Base-by-base conservation (phyloP, 2,797 vertebrate genomes). In the Mycteria americana region DNA sequence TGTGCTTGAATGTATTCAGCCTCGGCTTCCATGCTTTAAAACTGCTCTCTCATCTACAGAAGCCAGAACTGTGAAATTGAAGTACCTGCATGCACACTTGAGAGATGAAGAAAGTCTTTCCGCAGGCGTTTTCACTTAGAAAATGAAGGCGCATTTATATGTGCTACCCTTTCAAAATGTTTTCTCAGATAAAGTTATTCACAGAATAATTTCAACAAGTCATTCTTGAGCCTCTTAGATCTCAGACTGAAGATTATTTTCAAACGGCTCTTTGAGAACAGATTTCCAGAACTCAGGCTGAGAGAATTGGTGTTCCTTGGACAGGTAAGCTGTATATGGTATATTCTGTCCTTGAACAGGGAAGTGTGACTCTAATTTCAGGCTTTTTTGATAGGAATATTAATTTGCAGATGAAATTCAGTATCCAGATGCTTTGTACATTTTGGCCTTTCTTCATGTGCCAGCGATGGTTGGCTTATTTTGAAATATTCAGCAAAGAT, bases 131-230 rank as follows among this genome's bases (percentile, higher is more conserved):
- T 89, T 88, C 76, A 13, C 54, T 76, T 72, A 70, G 85, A 83
- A 96, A 95, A 93, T 78, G 70, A 79, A 83, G 37, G 83, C 1
- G 0, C 57, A 46, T 91, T 82, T 93, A 30, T 85, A 77, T 31
- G 28, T 74, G 48, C 45, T 77, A 60, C 39, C 43, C 41, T 73
- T 95, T 93, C 75, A 94, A 91, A 97, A 87, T 43, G 39, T 89
- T 91, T 95, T 95, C 83, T 54, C 88, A 95, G 84, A 80, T 70
- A 74, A 88, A 95, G 68, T 54, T 92, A 79, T 85, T 93, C 84
- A 74, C 28, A 50, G 81, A 74, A 85, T 92, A 87, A 92, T 94
- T 96, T 92, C 64, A 85, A 39, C 30, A 83, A 94, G 57, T 89
- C 72, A 80, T 85, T 95, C 68, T 54, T 67, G 67, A 89, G 64